phyloP scores from a whole-genome alignment of 2,113 vertebrate species.

The Aegotheles bennettii region DNA sequence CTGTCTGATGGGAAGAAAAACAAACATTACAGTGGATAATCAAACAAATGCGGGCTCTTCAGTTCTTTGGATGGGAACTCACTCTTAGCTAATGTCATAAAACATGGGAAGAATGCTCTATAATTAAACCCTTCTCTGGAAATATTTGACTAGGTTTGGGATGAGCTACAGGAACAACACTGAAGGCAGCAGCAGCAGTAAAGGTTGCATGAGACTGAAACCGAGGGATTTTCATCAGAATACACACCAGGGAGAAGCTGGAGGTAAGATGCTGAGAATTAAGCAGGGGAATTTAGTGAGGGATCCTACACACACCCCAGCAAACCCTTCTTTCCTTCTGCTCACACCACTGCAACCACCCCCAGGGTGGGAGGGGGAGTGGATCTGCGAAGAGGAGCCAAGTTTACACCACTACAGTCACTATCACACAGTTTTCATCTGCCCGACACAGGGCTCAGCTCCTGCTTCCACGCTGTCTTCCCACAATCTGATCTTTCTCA shows the following conservation, averaged over 20 bases:
- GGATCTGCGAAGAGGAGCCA: neutral
- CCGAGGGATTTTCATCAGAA: neutral
- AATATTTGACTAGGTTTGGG: conserved; percentile 40
- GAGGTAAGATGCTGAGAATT: neutral
- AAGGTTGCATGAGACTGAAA: neutral
- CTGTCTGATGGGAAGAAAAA: conserved; percentile 34
- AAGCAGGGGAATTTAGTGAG: neutral
- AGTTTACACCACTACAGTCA: neutral
- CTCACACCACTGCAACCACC: neutral
- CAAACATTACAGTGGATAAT: conserved; percentile 20
- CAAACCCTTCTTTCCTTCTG: neutral
- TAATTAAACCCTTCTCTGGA: conserved; percentile 45
- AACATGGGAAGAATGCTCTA: conserved; percentile 37
- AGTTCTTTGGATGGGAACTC: conserved; percentile 13
- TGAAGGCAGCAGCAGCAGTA: neutral
- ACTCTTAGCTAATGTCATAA: conserved; percentile 19
- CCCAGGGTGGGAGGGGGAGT: rapidly evolving
- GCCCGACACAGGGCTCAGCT: neutral
- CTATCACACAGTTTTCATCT: neutral
- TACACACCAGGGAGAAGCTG: neutral
- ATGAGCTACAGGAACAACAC: conserved; percentile 20
- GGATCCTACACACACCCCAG: neutral
- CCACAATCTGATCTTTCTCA: neutral
- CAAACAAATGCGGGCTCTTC: conserved; percentile 25
- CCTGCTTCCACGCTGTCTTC: neutral